Percentiles rank a stretch among this genome's conserved stretches.
These are phyloP conservation scores for Hylia prasina DNA, from an alignment of 2,113 vertebrate species.

Conservation along the genomic window DNA sequence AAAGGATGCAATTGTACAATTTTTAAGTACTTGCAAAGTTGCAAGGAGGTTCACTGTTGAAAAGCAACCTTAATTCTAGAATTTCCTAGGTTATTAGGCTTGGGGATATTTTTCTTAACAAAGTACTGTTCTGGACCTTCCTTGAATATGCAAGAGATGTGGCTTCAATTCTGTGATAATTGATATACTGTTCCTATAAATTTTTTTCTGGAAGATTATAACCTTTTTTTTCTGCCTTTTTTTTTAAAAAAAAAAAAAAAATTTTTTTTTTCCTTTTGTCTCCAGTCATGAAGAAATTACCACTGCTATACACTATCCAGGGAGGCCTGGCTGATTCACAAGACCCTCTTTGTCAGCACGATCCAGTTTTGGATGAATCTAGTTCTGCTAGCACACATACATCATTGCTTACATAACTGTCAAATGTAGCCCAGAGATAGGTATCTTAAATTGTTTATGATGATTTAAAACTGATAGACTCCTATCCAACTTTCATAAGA, in stretches of 20 bases:
- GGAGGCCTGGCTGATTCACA: neutral
- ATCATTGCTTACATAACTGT: neutral
- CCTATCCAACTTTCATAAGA: neutral
- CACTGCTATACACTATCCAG: neutral
- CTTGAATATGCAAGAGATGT: neutral
- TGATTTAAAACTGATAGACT: neutral
- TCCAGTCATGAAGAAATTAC: neutral
- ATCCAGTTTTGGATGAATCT: neutral
- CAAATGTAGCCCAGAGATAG: neutral
- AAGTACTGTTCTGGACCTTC: neutral
- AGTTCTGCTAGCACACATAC: neutral
- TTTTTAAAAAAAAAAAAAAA: too few relatives aligned
- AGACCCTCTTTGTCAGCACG: neutral
- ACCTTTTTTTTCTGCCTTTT: accelerated
- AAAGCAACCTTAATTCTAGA: neutral
- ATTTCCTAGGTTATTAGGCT: neutral
- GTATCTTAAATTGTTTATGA: neutral
- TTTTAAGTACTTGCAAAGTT: neutral
- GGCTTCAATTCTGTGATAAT: neutral
- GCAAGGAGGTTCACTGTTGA: neutral
- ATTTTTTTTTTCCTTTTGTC: neutral
- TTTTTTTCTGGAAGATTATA: neutral
- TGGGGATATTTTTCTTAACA: neutral
- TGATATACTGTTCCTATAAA: neutral
- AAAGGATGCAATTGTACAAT: neutral